Evolutionary conservation across 1,140 invertebrate species (phyloP), one percentile per base, ranked within the genome.

Genomic region (Apis laboriosa): DNA sequence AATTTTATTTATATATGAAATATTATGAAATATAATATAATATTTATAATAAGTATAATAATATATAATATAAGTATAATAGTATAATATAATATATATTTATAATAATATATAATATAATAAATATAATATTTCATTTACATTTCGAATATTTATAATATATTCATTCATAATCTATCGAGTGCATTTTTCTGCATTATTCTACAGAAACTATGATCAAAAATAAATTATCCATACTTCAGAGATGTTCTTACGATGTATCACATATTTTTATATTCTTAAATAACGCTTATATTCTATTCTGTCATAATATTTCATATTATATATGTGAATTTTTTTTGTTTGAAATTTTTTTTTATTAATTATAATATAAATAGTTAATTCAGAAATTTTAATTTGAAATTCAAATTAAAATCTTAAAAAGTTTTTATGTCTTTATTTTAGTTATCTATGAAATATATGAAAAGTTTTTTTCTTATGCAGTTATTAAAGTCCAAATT

Each of bases 201-300:
- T 34, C 34, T 34, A 34, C 34, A 34, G 34, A 34, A 34, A 34
- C 34, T 2, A 34, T 3, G 2, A 72, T 72, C 63, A 63, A 53
- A 55, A 58, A 80, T 80, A 58, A 80, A 80, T 80, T 80, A 80
- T 80, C 72, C 77, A 80, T 80, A 53, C n/a, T 9, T 15, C 49
- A 80, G 55, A 64, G 53, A 58, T 55, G 28, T 73, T 80, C 56
- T 63, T 58, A 28, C 43, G 4, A 68, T 70, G 34, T 7, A 55
- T 66, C 51, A 17, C 9, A 19, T 1, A 78, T 63, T 79, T 79
- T 80, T 73, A 64, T 13, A 28, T 8, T 43, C 49, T 58, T 73
- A 64, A 24, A 64, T 49, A 73, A 21, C 58, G 58, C 66, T 73
- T n/a, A 11, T 55, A 56, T 73, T n/a, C 43, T 43, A 55, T 19